Conservation (phyloP, 2,888 invertebrate genomes). For the Serrognathus titanus region DNA sequence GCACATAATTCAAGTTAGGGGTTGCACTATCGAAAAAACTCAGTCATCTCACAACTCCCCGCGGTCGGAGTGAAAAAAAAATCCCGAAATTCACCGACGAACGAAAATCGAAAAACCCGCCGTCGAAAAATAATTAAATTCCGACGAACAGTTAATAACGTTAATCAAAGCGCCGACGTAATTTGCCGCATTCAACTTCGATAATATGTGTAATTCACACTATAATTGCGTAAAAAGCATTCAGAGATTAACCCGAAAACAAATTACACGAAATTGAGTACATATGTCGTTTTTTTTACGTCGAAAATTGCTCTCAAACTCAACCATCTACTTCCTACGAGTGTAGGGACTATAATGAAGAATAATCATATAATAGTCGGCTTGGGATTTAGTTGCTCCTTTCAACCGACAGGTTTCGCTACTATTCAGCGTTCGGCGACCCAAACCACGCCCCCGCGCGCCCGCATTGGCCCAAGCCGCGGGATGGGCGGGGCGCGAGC, state of each 20-base stretch:
- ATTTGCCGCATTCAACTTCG: conserved; percentile 40
- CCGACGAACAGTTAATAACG: conserved; percentile 25
- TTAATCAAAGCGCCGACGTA: conserved; percentile 29
- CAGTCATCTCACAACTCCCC: too few species aligned
- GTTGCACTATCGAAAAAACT: too few species aligned
- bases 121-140: conserved; percentile 22
- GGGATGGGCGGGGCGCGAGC: conserved; percentile 30
- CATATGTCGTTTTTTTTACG: conserved; percentile 48
- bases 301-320: conserved; percentile 45
- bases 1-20: too few species aligned
- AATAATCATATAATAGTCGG: conserved; percentile 53
- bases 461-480: conserved; percentile 34
- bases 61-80: too few species aligned
- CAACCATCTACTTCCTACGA: conserved; percentile 52
- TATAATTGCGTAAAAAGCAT: conserved; percentile 50
- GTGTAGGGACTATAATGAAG: conserved; percentile 53
- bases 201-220: conserved; percentile 52
- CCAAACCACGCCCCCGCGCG: conserved; percentile 28
- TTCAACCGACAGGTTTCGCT: conserved; percentile 47
- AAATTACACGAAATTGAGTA: conserved; percentile 51
- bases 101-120: conserved; percentile 1
- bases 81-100: neutral
- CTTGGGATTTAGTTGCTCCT: conserved; percentile 45
- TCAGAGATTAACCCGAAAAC: conserved; percentile 49
- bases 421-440: conserved; percentile 40